Evolutionary conservation across 2,113 vertebrate genomes (phyloP).

Genomic region (Xiphophorus hellerii): DNA sequence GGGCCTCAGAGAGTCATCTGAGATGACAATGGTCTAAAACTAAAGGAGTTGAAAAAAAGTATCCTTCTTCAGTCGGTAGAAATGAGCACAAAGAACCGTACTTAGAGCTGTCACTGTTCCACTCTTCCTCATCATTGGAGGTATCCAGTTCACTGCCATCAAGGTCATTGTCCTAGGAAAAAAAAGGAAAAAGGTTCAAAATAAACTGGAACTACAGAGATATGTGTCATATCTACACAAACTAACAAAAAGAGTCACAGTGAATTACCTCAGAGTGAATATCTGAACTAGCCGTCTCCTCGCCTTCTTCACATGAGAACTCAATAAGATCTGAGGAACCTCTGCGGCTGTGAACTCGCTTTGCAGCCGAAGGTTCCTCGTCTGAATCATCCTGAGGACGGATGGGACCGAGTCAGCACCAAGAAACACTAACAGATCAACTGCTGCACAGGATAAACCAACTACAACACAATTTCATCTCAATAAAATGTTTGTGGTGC

Average conservation of each 20-base stretch:
- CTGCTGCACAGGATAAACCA: neutral
- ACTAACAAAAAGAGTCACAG: neutral
- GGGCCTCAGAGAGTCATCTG: neutral
- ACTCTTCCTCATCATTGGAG: slow-evolving; percentile 90
- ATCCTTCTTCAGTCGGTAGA: neutral
- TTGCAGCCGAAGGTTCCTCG: slow-evolving; percentile 73
- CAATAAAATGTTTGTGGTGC: neutral
- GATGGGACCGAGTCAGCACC: slow-evolving; percentile 28
- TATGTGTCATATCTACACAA: neutral
- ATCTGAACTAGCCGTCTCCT: slow-evolving; percentile 84
- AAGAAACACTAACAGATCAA: neutral
- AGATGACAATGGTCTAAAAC: neutral
- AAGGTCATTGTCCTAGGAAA: slow-evolving; percentile 83
- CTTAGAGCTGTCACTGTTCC: slow-evolving; percentile 93
- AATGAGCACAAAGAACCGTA: slow-evolving; percentile 54
- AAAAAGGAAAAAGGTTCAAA: neutral
- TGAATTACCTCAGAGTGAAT: slow-evolving; percentile 51
- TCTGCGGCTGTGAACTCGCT: slow-evolving; percentile 72
- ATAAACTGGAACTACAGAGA: neutral
- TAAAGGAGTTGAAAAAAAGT: neutral
- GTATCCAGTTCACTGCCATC: slow-evolving; percentile 86
- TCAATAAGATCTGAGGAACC: slow-evolving; percentile 77
- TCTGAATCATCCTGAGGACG: slow-evolving; percentile 85
- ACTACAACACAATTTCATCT: neutral
- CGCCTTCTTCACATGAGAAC: slow-evolving; percentile 88